Conservation (phyloP, 2,888 invertebrate species). For the Endotricha flammealis region DNA sequence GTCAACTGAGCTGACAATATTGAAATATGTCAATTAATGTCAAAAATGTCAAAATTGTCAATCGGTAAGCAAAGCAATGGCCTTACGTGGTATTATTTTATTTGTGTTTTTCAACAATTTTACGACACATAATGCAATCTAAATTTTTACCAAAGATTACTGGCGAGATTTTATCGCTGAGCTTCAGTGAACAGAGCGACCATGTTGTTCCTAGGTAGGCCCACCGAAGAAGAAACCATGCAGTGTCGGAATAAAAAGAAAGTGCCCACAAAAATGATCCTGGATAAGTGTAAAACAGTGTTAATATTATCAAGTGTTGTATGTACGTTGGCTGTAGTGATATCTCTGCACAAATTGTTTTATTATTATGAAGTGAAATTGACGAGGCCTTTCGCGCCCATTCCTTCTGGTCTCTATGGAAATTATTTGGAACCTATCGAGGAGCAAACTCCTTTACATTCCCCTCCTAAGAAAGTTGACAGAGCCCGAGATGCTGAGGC, state of each 20-base stretch:
- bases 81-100: slow-evolving; percentile 65
- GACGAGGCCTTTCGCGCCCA: slow-evolving; percentile 60
- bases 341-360: slow-evolving; percentile 59
- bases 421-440: slow-evolving; percentile 55
- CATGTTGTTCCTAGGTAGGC: slow-evolving; percentile 67
- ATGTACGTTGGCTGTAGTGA: slow-evolving; percentile 60
- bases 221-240: slow-evolving; percentile 49
- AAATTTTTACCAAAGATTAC: slow-evolving; percentile 41
- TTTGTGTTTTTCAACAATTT: slow-evolving; percentile 54
- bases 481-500: slow-evolving; percentile 81
- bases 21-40: slow-evolving; percentile 22
- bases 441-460: slow-evolving; percentile 35
- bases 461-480: slow-evolving; percentile 33
- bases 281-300: slow-evolving; percentile 64
- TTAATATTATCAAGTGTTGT: slow-evolving; percentile 63
- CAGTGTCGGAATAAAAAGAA: slow-evolving; percentile 43
- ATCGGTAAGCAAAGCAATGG: slow-evolving; percentile 32
- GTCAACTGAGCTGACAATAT: no score
- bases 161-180: slow-evolving; percentile 39
- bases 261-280: slow-evolving; percentile 56
- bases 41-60: slow-evolving; percentile 21
- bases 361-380: slow-evolving; percentile 57
- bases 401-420: slow-evolving; percentile 62
- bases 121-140: slow-evolving; percentile 58
- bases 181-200: slow-evolving; percentile 30